phyloP scores from a whole-genome alignment of 2,113 vertebrate species.

The Perccottus glenii region DNA sequence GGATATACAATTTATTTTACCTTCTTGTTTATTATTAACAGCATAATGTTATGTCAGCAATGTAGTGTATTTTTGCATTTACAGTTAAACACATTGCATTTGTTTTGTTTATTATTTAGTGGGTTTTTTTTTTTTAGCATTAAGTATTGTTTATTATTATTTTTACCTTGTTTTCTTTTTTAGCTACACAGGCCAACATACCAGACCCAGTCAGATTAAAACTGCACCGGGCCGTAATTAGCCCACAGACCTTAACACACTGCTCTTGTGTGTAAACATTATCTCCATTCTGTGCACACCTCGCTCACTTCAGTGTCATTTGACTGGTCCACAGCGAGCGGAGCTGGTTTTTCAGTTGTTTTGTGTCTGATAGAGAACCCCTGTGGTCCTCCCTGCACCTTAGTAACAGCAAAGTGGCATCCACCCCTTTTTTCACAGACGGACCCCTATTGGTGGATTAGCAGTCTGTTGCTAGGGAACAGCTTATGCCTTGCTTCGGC shows the following conservation, averaged over 20 bases:
- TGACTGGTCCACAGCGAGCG: neutral
- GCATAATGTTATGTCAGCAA: no score
- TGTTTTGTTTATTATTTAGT: neutral
- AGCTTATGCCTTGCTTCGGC: slow-evolving; percentile 80
- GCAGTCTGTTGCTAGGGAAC: slow-evolving; percentile 83
- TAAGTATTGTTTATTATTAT: no score
- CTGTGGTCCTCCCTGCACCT: slow-evolving; percentile 72
- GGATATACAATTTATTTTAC: no score
- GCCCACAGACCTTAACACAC: neutral
- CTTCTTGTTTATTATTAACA: no score
- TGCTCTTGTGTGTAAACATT: slow-evolving; percentile 25
- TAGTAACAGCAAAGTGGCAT: slow-evolving; percentile 82
- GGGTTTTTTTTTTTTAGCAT: no score
- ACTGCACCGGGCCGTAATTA: neutral
- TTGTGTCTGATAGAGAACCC: slow-evolving; percentile 27
- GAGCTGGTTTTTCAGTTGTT: slow-evolving; percentile 9
- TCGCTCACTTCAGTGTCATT: slow-evolving; percentile 22
- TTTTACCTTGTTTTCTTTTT: no score
- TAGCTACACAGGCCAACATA: neutral
- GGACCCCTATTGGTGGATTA: slow-evolving; percentile 76
- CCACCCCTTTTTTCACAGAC: slow-evolving; percentile 72
- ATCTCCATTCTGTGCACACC: slow-evolving; percentile 6
- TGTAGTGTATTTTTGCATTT: no score
- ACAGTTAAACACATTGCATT: no score
- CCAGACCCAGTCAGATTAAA: neutral